These are phyloP conservation scores for Gambelia wislizenii DNA, from an alignment of 2,797 vertebrate species.

Conservation along the genomic window DNA sequence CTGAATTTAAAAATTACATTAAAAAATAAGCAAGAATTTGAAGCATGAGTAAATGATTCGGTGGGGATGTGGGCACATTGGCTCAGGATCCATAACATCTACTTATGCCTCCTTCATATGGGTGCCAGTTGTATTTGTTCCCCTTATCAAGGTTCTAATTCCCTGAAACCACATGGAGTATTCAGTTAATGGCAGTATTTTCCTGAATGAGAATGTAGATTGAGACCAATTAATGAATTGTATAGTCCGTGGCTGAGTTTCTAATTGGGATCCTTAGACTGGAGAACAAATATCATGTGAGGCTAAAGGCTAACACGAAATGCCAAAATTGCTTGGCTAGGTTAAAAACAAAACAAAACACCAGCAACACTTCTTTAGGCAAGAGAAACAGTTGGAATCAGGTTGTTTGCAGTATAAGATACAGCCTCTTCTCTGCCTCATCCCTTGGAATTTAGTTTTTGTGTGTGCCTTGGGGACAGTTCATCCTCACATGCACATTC, in stretches of 20 bases:
- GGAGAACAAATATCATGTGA: not conserved
- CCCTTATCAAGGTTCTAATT: not conserved
- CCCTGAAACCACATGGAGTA: not conserved
- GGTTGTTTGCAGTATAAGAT: not conserved
- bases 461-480: not conserved
- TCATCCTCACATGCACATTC: not conserved
- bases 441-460: not conserved
- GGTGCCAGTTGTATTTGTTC: not conserved
- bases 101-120: not conserved
- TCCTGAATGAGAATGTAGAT: not conserved
- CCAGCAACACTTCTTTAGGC: not conserved
- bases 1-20: not conserved
- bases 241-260: not conserved
- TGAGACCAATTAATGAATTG: not conserved
- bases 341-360: not conserved
- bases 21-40: not conserved
- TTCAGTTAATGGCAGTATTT: not conserved
- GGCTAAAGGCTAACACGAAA: not conserved
- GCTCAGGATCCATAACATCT: not conserved
- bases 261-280: not conserved
- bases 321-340: not conserved
- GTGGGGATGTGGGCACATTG: no score
- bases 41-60: not conserved
- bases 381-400: not conserved
- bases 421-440: not conserved